Evolutionary conservation across 2,888 invertebrate species (phyloP).

Genomic region (Drosophila koepferae): DNA sequence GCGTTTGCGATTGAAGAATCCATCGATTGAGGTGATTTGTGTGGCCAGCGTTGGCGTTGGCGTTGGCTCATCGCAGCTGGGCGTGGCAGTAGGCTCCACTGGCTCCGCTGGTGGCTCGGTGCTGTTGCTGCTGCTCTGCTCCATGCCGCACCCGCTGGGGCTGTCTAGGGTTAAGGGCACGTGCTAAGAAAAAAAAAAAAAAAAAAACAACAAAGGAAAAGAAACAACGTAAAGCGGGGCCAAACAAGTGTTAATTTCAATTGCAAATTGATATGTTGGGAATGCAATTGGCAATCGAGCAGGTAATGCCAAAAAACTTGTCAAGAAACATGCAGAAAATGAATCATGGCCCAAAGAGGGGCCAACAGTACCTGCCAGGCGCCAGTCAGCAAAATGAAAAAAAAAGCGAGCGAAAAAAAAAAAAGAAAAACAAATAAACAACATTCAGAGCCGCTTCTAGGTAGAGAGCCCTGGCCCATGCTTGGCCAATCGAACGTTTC

Average conservation of each 20-base stretch:
- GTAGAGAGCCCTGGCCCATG: conserved; percentile 19
- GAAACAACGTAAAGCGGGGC: conserved; percentile 3
- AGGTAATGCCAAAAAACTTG: conserved; percentile 27
- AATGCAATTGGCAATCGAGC: conserved; percentile 47
- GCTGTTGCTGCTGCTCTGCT: conserved; percentile 27
- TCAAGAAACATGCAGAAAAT: conserved; percentile 18
- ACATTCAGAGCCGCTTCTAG: conserved; percentile 40
- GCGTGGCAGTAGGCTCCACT: conserved; percentile 31
- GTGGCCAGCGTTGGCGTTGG: conserved; percentile 53
- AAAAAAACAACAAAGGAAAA: not conserved
- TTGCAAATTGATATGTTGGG: conserved; percentile 63
- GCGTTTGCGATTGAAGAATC: conserved; percentile 96
- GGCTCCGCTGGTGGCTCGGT: conserved; percentile 20
- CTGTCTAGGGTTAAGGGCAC: conserved; percentile 40
- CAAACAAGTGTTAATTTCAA: conserved; percentile 32
- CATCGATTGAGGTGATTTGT: conserved; percentile 91
- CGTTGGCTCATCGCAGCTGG: conserved; percentile 34
- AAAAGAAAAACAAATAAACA: not conserved
- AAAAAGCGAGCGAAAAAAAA: not conserved
- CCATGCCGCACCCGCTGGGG: conserved; percentile 36
- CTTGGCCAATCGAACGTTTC: conserved; percentile 13
- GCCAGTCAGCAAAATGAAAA: conserved; percentile 55
- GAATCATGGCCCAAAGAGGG: conserved; percentile 33
- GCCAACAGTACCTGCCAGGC: conserved; percentile 32
- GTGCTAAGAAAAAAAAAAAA: conserved; percentile 22